These are phyloP conservation scores for Lepilemur septentrionalis DNA, from an alignment of 2,797 vertebrate species.

Conservation along the genomic window DNA sequence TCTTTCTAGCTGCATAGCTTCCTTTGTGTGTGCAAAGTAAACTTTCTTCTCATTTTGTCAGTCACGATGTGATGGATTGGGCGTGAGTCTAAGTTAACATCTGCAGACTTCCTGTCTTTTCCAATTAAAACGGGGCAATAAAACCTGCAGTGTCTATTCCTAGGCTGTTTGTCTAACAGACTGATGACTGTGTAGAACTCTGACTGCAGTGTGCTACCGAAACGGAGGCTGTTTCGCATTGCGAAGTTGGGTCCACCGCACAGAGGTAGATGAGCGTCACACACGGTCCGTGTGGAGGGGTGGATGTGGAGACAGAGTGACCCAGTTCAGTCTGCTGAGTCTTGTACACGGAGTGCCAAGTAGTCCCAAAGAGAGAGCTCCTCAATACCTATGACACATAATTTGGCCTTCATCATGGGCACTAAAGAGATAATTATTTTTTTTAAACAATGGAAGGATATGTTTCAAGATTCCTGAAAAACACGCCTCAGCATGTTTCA, in stretches of 20 bases:
- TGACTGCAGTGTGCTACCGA: background rate
- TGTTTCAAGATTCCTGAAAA: background rate
- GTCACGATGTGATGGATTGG: background rate
- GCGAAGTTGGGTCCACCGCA: background rate
- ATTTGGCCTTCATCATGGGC: background rate
- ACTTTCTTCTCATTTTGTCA: background rate
- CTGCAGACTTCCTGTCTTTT: background rate
- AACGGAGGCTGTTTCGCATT: background rate
- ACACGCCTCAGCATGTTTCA: background rate
- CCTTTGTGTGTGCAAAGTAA: background rate
- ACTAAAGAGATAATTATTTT: background rate
- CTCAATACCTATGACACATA: background rate
- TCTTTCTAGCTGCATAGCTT: background rate
- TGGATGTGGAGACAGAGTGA: too few relatives aligned
- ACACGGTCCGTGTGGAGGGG: background rate
- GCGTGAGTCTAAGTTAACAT: background rate
- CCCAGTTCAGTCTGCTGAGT: too few relatives aligned
- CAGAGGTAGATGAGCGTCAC: accelerated
- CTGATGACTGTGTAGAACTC: background rate
- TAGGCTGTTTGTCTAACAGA: background rate
- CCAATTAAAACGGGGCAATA: background rate
- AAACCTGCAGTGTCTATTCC: background rate
- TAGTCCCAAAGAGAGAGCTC: background rate
- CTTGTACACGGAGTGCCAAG: accelerated
- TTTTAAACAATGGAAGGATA: background rate